Conservation (phyloP, 2,113 vertebrate species). For the Passer domesticus region DNA sequence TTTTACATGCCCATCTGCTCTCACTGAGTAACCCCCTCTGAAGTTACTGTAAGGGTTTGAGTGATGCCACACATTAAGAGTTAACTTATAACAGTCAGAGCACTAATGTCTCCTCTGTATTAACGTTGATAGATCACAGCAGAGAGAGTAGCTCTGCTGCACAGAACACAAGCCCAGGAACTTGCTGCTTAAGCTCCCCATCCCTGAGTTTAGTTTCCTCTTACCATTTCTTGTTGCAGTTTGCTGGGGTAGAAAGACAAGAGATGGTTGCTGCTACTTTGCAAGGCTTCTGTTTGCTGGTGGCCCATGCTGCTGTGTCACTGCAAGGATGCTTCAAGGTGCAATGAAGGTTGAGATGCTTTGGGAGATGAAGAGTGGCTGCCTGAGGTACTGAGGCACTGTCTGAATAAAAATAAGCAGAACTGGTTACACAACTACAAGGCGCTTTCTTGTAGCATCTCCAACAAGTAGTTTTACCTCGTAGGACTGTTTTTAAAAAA, state of each 20-base stretch:
- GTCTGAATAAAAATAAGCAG: neutral
- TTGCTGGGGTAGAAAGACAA: neutral
- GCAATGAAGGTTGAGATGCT: neutral
- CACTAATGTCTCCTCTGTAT: neutral
- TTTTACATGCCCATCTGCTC: accelerated
- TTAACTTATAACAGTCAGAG: neutral
- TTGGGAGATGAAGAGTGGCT: neutral
- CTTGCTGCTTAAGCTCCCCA: neutral
- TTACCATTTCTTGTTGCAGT: neutral
- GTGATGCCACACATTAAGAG: neutral
- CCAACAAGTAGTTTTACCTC: neutral
- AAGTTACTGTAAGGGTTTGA: neutral
- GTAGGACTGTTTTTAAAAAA: neutral
- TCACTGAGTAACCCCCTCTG: neutral
- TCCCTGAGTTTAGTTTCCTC: neutral
- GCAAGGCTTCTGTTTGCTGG: neutral
- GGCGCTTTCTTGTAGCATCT: neutral
- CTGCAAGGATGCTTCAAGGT: neutral
- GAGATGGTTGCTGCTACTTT: neutral
- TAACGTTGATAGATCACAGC: neutral
- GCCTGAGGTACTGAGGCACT: neutral
- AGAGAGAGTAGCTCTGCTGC: neutral
- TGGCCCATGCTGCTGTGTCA: neutral
- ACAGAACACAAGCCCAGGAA: neutral
- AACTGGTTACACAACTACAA: neutral